A percentile compares a stretch with the other conserved stretches of the same genome.
Evolutionary conservation across 2,113 vertebrate genomes (phyloP).

Genomic region (Atractosteus spatula): DNA sequence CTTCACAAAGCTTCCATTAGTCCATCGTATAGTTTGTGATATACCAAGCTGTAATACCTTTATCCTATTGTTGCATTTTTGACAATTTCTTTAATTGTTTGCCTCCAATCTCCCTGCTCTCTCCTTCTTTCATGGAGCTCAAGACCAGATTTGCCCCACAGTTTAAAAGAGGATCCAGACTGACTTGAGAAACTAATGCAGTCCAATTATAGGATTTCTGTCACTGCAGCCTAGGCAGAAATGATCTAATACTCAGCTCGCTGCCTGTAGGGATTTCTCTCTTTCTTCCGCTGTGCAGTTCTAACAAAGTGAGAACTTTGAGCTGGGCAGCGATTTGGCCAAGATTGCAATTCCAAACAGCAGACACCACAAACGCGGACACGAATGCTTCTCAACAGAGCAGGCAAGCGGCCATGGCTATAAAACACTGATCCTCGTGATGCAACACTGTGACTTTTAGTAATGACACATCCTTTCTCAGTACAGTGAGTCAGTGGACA

Average conservation of each 20-base stretch:
- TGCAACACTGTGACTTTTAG: too few species aligned
- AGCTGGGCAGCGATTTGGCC: too few species aligned
- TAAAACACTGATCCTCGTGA: too few species aligned
- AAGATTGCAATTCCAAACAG: too few species aligned
- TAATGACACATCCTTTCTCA: too few species aligned
- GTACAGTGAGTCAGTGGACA: too few species aligned
- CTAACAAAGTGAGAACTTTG: background rate
- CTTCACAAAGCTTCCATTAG: too few species aligned
- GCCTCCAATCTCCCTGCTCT: background rate
- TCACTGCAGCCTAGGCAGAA: background rate
- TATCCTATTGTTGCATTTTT: background rate
- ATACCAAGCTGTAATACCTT: too few species aligned
- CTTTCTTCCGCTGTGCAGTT: background rate
- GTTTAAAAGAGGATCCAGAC: background rate
- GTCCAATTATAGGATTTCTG: slow-evolving; percentile 11
- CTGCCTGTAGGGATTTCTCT: background rate
- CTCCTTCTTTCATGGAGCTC: background rate
- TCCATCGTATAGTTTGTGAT: too few species aligned
- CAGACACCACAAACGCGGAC: too few species aligned
- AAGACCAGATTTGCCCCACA: slow-evolving; percentile 1
- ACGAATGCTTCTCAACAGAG: too few species aligned
- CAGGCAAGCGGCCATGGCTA: too few species aligned
- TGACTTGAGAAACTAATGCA: background rate
- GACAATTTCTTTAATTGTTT: slow-evolving; percentile 9
- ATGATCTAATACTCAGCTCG: background rate